Conservation (phyloP, 2,888 invertebrate genomes). For the Drosophila eohydei region DNA sequence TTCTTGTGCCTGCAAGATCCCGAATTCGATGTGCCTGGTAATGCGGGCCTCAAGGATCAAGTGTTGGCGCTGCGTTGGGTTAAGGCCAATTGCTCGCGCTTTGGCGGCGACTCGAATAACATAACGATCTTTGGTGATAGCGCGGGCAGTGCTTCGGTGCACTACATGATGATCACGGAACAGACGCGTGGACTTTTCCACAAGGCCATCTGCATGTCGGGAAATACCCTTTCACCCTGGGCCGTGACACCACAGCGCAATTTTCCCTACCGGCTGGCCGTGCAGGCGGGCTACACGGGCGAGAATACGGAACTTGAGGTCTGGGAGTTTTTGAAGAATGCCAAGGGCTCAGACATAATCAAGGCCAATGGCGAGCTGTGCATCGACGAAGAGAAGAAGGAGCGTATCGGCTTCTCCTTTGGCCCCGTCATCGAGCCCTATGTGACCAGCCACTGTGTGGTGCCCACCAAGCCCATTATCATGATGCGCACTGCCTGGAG, state of each 20-base stretch:
- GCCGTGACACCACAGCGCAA: slow-evolving; percentile 82
- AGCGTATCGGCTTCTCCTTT: slow-evolving; percentile 83
- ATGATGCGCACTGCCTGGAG: slow-evolving; percentile 84
- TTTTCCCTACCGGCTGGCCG: slow-evolving; percentile 83
- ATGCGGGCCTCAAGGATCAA: slow-evolving; percentile 86
- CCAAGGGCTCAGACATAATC: slow-evolving; percentile 81
- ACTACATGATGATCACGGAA: slow-evolving; percentile 86
- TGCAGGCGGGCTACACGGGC: slow-evolving; percentile 81
- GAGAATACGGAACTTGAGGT: slow-evolving; percentile 82
- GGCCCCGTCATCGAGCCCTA: slow-evolving; percentile 85
- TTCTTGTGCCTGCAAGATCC: slow-evolving; percentile 86
- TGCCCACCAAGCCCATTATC: slow-evolving; percentile 81
- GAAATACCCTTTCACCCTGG: slow-evolving; percentile 83
- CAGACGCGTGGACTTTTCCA: slow-evolving; percentile 85
- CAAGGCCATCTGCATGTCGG: slow-evolving; percentile 84
- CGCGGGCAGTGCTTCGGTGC: slow-evolving; percentile 86
- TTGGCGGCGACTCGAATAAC: slow-evolving; percentile 86
- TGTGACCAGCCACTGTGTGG: slow-evolving; percentile 79
- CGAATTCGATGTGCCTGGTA: slow-evolving; percentile 86
- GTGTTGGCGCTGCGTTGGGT: slow-evolving; percentile 86
- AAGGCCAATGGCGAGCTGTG: slow-evolving; percentile 81
- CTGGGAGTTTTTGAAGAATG: slow-evolving; percentile 82
- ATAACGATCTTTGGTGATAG: slow-evolving; percentile 86
- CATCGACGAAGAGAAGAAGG: slow-evolving; percentile 81
- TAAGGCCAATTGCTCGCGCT: slow-evolving; percentile 85